Evolutionary conservation across 2,797 vertebrate species (phyloP).

Genomic region (Parauchenoglanis punctatus): DNA sequence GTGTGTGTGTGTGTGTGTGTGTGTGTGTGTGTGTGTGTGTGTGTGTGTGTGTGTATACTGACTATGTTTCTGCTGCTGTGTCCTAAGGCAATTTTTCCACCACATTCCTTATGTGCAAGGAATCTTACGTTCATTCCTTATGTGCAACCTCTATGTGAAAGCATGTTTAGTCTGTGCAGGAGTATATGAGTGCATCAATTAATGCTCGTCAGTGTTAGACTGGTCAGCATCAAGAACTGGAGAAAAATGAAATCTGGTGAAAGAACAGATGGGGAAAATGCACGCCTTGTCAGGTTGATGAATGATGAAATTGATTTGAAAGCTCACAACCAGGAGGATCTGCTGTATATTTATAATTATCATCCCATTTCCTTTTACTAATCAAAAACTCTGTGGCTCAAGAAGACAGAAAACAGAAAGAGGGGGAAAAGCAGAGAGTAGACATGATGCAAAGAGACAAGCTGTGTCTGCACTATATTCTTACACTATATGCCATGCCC

Average conservation of each 20-base stretch:
- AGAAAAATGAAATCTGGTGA: background rate
- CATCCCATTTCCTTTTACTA: background rate
- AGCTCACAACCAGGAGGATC: background rate
- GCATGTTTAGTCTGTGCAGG: background rate
- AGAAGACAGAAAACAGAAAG: background rate
- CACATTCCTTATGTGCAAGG: background rate
- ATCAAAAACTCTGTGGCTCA: background rate
- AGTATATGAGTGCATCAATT: background rate
- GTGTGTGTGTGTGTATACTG: background rate
- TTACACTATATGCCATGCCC: background rate
- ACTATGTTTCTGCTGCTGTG: background rate
- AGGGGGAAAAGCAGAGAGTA: background rate
- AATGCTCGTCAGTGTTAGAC: background rate
- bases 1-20: no score
- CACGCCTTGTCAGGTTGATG: slow-evolving; percentile 1
- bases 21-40: background rate
- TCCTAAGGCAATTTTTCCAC: slow-evolving; percentile 14
- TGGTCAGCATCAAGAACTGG: slow-evolving; percentile 9
- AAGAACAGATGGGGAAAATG: background rate
- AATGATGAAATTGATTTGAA: slow-evolving; percentile 8
- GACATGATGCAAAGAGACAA: background rate
- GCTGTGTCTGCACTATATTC: slow-evolving; percentile 2
- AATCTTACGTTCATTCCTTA: background rate
- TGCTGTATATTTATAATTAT: slow-evolving; percentile 7
- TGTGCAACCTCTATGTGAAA: background rate